Conservation (phyloP, 2,797 vertebrate species). For the Heliangelus exortis region DNA sequence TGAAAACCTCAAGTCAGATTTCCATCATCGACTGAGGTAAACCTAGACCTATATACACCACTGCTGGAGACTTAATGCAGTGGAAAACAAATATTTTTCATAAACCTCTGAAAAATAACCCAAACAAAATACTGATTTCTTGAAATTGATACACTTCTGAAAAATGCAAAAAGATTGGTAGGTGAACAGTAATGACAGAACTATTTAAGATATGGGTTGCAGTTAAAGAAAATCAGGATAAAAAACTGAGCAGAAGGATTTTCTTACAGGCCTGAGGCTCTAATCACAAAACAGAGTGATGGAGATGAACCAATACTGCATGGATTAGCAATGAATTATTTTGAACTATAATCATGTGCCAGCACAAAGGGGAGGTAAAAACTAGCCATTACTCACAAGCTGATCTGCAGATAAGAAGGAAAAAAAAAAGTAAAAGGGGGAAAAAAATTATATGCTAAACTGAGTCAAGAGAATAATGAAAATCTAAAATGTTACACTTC, state of each 20-base stretch:
- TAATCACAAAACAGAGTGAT: conserved; percentile 78
- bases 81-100: conserved; percentile 67
- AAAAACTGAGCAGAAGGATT: conserved; percentile 64
- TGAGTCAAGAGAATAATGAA: conserved; percentile 71
- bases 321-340: conserved; percentile 83
- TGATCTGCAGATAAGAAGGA: conserved; percentile 72
- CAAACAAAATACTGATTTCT: conserved; percentile 69
- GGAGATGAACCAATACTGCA: conserved; percentile 80
- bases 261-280: conserved; percentile 73
- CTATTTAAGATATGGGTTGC: conserved; percentile 70
- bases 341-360: conserved; percentile 76
- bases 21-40: conserved; percentile 42
- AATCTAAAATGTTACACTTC: conserved; percentile 74
- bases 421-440: background rate
- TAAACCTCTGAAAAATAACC: conserved; percentile 67
- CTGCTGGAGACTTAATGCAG: conserved; percentile 34
- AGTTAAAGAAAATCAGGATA: conserved; percentile 69
- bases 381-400: conserved; percentile 77
- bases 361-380: conserved; percentile 76
- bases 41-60: conserved; percentile 20
- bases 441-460: conserved; percentile 71
- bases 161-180: conserved; percentile 34
- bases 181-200: conserved; percentile 52
- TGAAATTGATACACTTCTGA: conserved; percentile 59
- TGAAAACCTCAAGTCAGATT: conserved; percentile 57